A percentile compares a stretch with the other conserved stretches of the same genome.
Evolutionary conservation across 30 jellyfish, hydroid and myxozoan genomes (phyloP).

Genomic region (Euphysa ruthae): DNA sequence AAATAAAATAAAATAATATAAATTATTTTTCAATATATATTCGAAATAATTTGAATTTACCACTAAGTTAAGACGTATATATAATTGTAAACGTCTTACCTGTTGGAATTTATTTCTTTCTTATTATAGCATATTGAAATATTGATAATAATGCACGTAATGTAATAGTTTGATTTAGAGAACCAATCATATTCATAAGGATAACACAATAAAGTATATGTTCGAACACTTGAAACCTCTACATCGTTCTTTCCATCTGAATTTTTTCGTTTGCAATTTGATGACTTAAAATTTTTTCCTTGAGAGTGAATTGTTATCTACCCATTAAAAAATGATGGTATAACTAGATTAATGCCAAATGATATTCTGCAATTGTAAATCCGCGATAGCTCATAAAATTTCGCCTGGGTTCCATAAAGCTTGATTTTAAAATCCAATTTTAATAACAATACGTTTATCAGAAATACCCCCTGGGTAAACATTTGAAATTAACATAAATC

Average conservation of each 20-base stretch:
- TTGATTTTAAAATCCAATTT: no score
- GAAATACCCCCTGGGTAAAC: background rate
- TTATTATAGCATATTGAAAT: background rate
- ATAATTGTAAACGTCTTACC: no score
- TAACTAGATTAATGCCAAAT: background rate
- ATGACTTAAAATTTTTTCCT: background rate
- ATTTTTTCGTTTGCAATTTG: background rate
- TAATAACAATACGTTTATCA: no score
- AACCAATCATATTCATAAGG: no score
- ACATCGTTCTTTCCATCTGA: background rate
- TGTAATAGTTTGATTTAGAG: background rate
- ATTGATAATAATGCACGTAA: background rate
- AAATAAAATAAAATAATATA: no score
- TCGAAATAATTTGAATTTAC: no score
- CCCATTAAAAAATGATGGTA: background rate
- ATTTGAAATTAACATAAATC: background rate
- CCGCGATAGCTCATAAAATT: no score
- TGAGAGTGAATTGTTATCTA: background rate
- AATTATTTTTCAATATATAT: no score
- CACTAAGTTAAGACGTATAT: no score
- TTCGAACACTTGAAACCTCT: background rate
- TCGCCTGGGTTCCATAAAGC: no score
- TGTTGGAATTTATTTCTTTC: background rate
- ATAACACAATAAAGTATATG: background rate
- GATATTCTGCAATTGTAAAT: background rate